Conservation (phyloP, 2,113 vertebrate genomes). For the Apteryx mantelli region DNA sequence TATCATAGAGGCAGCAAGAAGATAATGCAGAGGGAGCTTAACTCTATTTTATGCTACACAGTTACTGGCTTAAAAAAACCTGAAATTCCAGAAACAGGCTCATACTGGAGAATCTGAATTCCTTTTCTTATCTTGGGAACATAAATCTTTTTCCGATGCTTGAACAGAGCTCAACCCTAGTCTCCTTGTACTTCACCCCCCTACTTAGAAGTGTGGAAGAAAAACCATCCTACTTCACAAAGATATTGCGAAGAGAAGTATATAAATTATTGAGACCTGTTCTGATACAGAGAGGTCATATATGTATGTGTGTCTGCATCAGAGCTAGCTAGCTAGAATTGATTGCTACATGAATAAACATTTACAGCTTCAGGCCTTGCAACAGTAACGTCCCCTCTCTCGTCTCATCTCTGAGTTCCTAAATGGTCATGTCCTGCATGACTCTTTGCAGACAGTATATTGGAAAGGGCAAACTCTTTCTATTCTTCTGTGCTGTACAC, state of each 20-base stretch:
- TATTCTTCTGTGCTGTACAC: background rate
- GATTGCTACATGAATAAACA: constrained; percentile 51
- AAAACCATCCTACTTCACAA: background rate
- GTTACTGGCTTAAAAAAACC: background rate
- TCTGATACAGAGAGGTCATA: background rate
- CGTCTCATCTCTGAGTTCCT: background rate
- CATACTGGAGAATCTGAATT: background rate
- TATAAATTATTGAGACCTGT: constrained; percentile 33
- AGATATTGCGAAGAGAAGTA: background rate
- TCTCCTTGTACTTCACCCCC: background rate
- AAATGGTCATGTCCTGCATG: background rate
- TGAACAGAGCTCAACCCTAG: background rate
- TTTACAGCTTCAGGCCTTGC: constrained; percentile 12
- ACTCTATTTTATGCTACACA: background rate
- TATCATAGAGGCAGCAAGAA: background rate
- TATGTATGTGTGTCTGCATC: background rate
- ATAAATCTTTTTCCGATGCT: background rate
- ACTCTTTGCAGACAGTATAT: background rate
- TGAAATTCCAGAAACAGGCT: background rate
- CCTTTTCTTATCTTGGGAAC: background rate
- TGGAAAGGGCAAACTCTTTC: background rate
- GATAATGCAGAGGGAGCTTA: background rate
- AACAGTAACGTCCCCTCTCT: background rate
- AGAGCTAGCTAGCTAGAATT: constrained; percentile 23
- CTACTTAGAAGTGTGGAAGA: background rate